Evolutionary conservation across 2,797 vertebrate species (phyloP), one percentile per base, ranked within the genome.

Genomic region (Danionella dracula): DNA sequence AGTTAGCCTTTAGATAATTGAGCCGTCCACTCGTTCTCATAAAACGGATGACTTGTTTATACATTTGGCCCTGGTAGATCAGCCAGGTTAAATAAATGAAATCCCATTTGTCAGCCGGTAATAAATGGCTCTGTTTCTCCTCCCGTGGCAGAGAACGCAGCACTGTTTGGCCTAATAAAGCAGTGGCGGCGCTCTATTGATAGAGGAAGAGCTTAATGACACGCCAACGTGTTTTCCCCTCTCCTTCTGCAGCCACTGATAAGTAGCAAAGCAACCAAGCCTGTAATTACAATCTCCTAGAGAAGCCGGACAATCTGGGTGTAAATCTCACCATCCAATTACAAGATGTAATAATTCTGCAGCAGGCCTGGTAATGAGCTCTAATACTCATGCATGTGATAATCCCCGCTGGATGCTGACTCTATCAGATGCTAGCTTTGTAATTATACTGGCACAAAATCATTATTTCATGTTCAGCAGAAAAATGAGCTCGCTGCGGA

Each of bases 281-380:
- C 92, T 98, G 96, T 99, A 99, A 99, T 99, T 99, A 97, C 94
- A 98, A 99, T 99, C 96, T 99, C 95, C 96, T 93, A 97, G 95
- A 94, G 23, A 97, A 94, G 93, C 94, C 82, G 79, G 89, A 86
- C 87, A 87, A 89, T 89, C 88, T 89, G 88, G 89, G 84, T 88
- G 89, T 89, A 89, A 89, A 89, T 89, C 88, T 89, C 87, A 81
- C 86, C 87, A 85, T 88, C 87, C 87, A 89, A 89, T 89, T 89
- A 89, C 87, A 89, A 89, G 87, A 88, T 90, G 88, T 89, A 90
- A 89, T 89, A 90, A 89, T 90, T 90, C 87, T 88, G 87, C 88
- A 89, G 86, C 88, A 84, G 86, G 94, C 93, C 95, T 97, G 94
- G 96, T 98, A 98, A 97, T 98, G 94, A 98, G 95, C 94, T 97